phyloP scores from a whole-genome alignment of 2,113 vertebrate genomes.

The Sarotherodon lohbergeri region DNA sequence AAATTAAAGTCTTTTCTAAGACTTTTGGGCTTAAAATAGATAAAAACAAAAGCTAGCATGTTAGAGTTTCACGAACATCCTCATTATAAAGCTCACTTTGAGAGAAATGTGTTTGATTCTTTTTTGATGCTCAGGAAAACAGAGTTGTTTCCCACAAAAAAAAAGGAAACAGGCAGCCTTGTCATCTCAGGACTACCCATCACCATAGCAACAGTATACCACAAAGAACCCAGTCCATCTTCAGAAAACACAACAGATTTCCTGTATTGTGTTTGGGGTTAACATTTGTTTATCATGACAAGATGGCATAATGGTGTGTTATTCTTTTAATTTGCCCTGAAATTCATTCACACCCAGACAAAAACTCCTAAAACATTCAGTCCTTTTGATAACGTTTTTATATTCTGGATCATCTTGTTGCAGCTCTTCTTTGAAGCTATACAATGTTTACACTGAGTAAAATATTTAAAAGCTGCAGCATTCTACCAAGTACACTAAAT shows the following conservation, averaged over 20 bases:
- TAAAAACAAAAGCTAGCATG: not conserved
- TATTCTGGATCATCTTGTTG: not conserved
- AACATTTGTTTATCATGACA: not conserved
- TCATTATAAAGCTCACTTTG: not conserved
- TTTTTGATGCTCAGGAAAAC: not conserved
- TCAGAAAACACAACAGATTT: not conserved
- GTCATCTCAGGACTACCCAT: constrained; percentile 9
- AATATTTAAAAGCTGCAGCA: not conserved
- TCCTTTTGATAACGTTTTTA: not conserved
- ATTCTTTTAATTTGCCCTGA: not conserved
- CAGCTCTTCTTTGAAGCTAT: not conserved
- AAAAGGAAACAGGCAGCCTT: not conserved
- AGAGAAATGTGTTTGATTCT: not conserved
- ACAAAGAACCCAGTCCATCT: not conserved
- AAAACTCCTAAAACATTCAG: not conserved
- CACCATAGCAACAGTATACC: constrained; percentile 30
- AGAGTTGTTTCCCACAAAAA: not conserved
- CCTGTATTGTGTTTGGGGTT: not conserved
- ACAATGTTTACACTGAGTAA: not conserved
- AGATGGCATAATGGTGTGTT: not conserved
- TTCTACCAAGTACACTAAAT: not conserved
- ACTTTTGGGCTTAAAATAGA: not conserved
- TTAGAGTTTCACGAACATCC: not conserved
- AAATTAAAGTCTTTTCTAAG: not conserved
- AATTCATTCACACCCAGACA: not conserved